phyloP scores from a whole-genome alignment of 2,113 vertebrate genomes.

The cattle (Bos taurus) region ARS-UCD2.0 NC_037342.1:21024001-21024500 shows the following conservation, averaged over 20 bases:
- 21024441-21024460: not conserved
- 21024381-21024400: not conserved
- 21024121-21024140: not conserved
- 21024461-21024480: not conserved
- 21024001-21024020: not conserved
- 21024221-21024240: not conserved
- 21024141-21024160: not conserved
- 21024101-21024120: not conserved
- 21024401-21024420: not conserved
- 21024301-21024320: not conserved
- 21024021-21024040: not conserved
- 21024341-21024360: not conserved
- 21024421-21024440: not conserved
- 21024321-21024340: not conserved
- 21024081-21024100: not conserved
- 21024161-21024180: not conserved
- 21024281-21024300: not conserved
- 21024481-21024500: not conserved
- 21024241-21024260: not conserved
- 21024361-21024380: not conserved
- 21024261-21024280: accelerated
- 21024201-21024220: not conserved
- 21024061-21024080: not conserved
- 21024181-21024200: not conserved
- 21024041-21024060: not conserved